Evolutionary conservation across 2,888 invertebrate species (phyloP).

Genomic region (Caenorhabditis doughertyi): DNA sequence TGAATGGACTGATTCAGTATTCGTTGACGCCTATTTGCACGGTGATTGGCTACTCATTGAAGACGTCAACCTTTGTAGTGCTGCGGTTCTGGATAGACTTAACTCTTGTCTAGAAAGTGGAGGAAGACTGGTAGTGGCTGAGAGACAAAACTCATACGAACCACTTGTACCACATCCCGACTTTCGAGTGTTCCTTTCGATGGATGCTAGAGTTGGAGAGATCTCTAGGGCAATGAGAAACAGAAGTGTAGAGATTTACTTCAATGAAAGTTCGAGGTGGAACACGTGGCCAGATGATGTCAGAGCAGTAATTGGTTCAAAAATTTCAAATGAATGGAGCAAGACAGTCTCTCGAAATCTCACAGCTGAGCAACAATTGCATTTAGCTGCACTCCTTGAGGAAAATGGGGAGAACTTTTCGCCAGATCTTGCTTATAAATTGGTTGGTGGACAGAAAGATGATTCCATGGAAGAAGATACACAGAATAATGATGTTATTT

Average conservation of each 20-base stretch:
- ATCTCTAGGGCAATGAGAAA: constrained; percentile 99
- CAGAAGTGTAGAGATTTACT: constrained; percentile 93
- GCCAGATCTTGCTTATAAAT: constrained; percentile 45
- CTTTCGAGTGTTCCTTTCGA: constrained; percentile 94
- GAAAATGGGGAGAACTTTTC: constrained; percentile 53
- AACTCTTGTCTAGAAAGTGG: constrained; percentile 96
- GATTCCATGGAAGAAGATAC: constrained; percentile 53
- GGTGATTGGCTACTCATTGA: constrained; percentile 85
- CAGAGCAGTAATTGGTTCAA: constrained; percentile 30
- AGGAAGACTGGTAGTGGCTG: constrained; percentile 92
- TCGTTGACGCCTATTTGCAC: constrained; percentile 83
- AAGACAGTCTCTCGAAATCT: constrained; percentile 15
- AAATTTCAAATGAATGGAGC: constrained; percentile 24
- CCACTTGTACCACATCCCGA: constrained; percentile 90
- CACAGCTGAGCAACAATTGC: constrained; percentile 59
- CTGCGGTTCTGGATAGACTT: constrained; percentile 96
- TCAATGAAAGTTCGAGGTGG: constrained; percentile 83
- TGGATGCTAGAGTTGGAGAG: constrained; percentile 96
- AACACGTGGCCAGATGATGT: constrained; percentile 55
- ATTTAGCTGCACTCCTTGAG: constrained; percentile 60
- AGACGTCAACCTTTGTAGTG: constrained; percentile 85
- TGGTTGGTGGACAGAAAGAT: constrained; percentile 43
- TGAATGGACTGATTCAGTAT: constrained; percentile 85
- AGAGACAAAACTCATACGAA: constrained; percentile 89
- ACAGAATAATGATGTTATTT: constrained; percentile 11